Percentiles rank a stretch among this genome's conserved stretches.
Evolutionary conservation across 1,140 invertebrate species (phyloP).

Genomic region (Drosophila nannoptera): DNA sequence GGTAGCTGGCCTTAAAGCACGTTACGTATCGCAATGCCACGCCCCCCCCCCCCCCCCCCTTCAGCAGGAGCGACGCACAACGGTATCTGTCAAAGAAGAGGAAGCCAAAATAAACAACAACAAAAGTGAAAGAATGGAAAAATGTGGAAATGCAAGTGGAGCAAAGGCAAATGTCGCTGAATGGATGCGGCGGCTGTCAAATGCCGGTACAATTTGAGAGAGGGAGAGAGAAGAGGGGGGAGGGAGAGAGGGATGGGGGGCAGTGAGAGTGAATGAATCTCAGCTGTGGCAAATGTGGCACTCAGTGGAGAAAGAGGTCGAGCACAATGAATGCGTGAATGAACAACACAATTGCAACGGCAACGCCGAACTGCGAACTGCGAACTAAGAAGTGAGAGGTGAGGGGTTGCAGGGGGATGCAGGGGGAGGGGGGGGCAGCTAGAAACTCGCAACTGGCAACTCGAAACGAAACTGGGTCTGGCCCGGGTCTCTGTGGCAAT

Average conservation of each 20-base stretch:
- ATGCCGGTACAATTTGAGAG: conserved; percentile 64
- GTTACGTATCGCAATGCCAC: conserved; percentile 29
- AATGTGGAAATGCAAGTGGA: conserved; percentile 12
- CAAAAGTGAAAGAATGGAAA: not conserved
- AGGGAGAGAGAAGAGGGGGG: conserved; percentile 21
- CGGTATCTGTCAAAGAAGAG: conserved; percentile 14
- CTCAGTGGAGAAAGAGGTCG: not conserved
- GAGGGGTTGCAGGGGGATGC: too few species aligned
- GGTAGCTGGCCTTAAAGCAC: conserved; percentile 3
- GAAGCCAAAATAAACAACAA: conserved; percentile 9
- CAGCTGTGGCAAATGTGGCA: conserved; percentile 53
- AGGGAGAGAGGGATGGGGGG: not conserved
- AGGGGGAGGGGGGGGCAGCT: too few species aligned
- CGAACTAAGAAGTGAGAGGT: too few species aligned
- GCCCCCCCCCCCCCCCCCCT: too few species aligned
- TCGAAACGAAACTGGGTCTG: conserved; percentile 25
- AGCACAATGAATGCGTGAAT: conserved; percentile 47
- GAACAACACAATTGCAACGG: conserved; percentile 38
- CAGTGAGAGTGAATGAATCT: conserved; percentile 36
- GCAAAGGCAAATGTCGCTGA: conserved; percentile 61
- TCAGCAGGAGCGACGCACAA: not conserved
- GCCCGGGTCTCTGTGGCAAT: conserved; percentile 50
- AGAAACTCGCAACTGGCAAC: not conserved
- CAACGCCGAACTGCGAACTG: conserved; percentile 13
- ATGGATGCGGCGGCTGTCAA: conserved; percentile 71